These are phyloP conservation scores for Piezodorus guildinii DNA, from an alignment of 1,140 invertebrate species.

Conservation along the genomic window DNA sequence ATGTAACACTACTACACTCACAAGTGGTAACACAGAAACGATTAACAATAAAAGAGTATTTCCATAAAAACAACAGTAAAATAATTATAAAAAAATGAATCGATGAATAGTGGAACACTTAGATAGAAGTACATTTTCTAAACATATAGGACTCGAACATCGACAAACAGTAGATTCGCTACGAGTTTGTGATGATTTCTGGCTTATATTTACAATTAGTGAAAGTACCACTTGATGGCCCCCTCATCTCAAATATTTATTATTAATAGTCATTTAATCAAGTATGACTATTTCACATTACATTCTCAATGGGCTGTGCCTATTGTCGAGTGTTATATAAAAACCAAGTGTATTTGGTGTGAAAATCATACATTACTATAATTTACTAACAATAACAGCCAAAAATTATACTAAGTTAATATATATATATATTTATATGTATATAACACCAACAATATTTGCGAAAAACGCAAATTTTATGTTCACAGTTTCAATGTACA, in stretches of 20 bases:
- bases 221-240: conserved; percentile 9
- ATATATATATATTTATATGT: conserved; percentile 11
- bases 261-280: neutral
- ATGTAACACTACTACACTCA: too few species aligned
- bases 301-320: conserved; percentile 11
- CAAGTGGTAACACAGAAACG: conserved; percentile 1
- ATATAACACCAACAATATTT: conserved; percentile 11
- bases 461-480: conserved; percentile 2
- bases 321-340: conserved; percentile 17
- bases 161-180: neutral
- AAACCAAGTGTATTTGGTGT: conserved; percentile 7
- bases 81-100: neutral
- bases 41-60: conserved; percentile 11
- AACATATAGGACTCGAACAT: neutral
- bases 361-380: conserved; percentile 7
- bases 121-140: neutral
- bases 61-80: conserved; percentile 2
- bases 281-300: conserved; percentile 2
- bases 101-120: neutral
- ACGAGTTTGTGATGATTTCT: neutral
- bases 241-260: neutral
- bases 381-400: conserved; percentile 16
- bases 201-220: neutral
- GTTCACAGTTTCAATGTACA: conserved; percentile 11
- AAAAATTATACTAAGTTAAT: conserved; percentile 14